Conservation (phyloP, 2,888 invertebrate species). For the Xanthia icteritia region DNA sequence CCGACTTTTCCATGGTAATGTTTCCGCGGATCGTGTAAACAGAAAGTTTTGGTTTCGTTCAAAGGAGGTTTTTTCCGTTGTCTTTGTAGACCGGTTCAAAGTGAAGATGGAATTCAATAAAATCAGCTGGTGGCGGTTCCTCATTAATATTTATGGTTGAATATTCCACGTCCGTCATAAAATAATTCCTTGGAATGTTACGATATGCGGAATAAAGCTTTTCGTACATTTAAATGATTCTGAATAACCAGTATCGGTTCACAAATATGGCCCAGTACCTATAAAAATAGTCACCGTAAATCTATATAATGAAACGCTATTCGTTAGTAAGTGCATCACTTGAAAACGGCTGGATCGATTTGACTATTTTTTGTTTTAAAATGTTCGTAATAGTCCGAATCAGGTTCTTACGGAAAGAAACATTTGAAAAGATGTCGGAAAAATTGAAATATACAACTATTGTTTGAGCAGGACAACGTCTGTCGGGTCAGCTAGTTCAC, state of each 20-base stretch:
- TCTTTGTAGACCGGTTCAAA: constrained; percentile 24
- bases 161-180: background rate
- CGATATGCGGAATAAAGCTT: background rate
- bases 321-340: too few relatives aligned
- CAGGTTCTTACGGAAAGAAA: too few relatives aligned
- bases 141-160: constrained; percentile 35
- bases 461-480: too few relatives aligned
- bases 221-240: background rate
- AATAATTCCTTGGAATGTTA: background rate
- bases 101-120: constrained; percentile 26
- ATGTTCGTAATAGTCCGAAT: too few relatives aligned
- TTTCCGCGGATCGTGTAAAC: constrained; percentile 12
- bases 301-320: background rate
- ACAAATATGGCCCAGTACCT: background rate
- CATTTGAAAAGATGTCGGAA: background rate
- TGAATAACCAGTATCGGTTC: background rate
- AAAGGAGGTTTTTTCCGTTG: constrained; percentile 15
- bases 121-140: constrained; percentile 11
- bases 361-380: too few relatives aligned
- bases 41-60: constrained; percentile 27
- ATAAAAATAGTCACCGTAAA: too few relatives aligned
- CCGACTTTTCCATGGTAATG: constrained; percentile 26
- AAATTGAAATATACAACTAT: background rate
- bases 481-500: background rate
- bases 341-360: too few relatives aligned